Base-by-base conservation (phyloP, 1,140 invertebrate genomes). In the Maconellicoccus hirsutus region DNA sequence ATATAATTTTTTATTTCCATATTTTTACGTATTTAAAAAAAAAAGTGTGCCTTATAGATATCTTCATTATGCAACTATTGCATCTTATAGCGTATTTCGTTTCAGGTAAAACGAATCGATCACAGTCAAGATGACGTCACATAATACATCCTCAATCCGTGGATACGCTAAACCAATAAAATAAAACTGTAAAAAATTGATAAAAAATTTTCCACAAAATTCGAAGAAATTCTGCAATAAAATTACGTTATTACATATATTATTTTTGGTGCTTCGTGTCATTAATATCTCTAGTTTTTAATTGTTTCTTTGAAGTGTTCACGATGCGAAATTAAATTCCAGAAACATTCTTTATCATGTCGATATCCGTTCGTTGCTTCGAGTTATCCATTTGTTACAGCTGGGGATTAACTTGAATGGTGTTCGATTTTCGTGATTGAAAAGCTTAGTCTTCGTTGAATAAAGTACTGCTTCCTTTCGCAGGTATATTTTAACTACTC, bases 361-460 rank as follows among this genome's bases (percentile, higher is more conserved):
- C 2, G 6, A 19, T 52, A 6, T 52, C n/a, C 4, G 4, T 52
- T 14, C 6, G n/a, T 8, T 52, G 6, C 42, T 52, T 2, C 42
- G 42, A 52, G n/a, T 2, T 52, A 3, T 52, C 42, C 6, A 52
- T 14, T 52, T 3, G 42, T 16, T 19, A 16, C n/a, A 52, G 42
- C n/a, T 52, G 42, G n/a, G n/a, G 42, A 52, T 52, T 52, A 52
- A 52, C 42, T 52, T 52, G 42, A 52, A 52, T 52, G 42, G 10
- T 52, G n/a, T 16, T 52, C 16, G n/a, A 8, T 8, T 16, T 52
- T 2, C 10, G n/a, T 2, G n/a, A 8, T 52, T 52, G 6, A 4
- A 52, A 16, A 52, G 42, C 42, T 52, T 16, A 52, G 2, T 52
- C n/a, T 14, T 14, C 16, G 6, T 8, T 52, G 2, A 16, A 16